phyloP scores from a whole-genome alignment of 2,888 invertebrate species.

The Neoaliturus tenellus region DNA sequence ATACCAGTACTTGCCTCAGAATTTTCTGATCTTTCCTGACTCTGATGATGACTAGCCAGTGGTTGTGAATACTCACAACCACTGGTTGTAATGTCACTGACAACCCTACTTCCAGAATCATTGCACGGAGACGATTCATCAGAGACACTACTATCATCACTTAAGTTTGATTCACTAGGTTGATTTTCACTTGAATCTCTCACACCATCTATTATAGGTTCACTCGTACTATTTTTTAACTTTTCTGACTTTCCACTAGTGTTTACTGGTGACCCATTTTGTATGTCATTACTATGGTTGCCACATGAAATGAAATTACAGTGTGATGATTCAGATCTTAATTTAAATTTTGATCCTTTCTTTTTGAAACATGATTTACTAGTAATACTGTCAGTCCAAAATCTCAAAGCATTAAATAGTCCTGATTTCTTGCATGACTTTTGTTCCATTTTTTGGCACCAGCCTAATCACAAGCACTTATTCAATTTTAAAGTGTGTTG shows the following conservation, averaged over 20 bases:
- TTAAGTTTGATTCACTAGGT: too few relatives aligned
- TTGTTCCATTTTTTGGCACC: conserved; percentile 31
- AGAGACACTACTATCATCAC: too few relatives aligned
- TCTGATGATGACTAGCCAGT: too few relatives aligned
- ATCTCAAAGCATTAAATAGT: conserved; percentile 27
- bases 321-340: conserved; percentile 26
- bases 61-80: too few relatives aligned
- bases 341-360: conserved; percentile 36
- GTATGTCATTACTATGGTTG: neutral
- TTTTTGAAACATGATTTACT: conserved; percentile 17
- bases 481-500: neutral
- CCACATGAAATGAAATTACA: conserved; percentile 17
- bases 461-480: neutral
- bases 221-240: neutral
- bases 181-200: neutral
- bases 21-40: neutral
- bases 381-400: neutral
- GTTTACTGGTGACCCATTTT: neutral
- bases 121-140: too few relatives aligned
- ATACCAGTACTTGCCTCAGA: neutral
- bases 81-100: too few relatives aligned
- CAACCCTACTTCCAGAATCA: too few relatives aligned
- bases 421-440: neutral
- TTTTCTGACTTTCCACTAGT: neutral
- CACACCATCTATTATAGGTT: neutral